Evolutionary conservation across 2,113 vertebrate species (phyloP), one percentile per base, ranked within the genome.

Genomic region (Morone saxatilis): DNA sequence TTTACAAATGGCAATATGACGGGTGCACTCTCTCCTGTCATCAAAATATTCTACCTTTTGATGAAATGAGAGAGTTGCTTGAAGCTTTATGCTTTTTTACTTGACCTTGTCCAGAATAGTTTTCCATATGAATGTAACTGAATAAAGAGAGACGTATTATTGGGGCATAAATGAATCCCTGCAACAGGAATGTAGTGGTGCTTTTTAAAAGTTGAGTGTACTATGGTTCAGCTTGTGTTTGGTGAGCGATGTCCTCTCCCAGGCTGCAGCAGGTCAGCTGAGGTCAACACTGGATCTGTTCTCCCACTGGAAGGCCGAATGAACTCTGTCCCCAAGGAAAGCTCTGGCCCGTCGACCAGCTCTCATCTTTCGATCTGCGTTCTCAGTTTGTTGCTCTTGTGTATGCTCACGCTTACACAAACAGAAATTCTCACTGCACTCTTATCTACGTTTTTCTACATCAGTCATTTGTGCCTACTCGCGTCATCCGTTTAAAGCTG

Each of bases 241-340:
- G 38, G 47, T 61, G 20, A 63, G 61, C 76, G 73, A 19, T 43
- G 22, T 57, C 56, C 78, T 85, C 72, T 87, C 86, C 81, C 88
- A 72, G 69, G 65, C 81, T 83, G 51, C 61, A 63, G 38, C 13
- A 63, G 78, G 83, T 86, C 88, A 86, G 25, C 72, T 69, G 40
- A 82, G 87, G 87, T 89, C 85, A 78, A 50, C 3, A 12, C 41
- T 81, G 66, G 83, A 84, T 79, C 70, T 83, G 56, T 38, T 59
- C 62, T 66, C 38, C 65, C 20, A 71, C 31, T 76, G 74, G 83
- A 85, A 84, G 86, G 62, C 41, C 41, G 20, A 45, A 60, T 73
- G 62, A 88, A 88, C 50, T 81, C 60, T 61, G 65, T 80, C 78
- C 66, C 74, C 2, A 25, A 76, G 71, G 79, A 70, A 57, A 75